phyloP scores from a whole-genome alignment of 2,888 invertebrate species.

The Cryptocephalus moraei region DNA sequence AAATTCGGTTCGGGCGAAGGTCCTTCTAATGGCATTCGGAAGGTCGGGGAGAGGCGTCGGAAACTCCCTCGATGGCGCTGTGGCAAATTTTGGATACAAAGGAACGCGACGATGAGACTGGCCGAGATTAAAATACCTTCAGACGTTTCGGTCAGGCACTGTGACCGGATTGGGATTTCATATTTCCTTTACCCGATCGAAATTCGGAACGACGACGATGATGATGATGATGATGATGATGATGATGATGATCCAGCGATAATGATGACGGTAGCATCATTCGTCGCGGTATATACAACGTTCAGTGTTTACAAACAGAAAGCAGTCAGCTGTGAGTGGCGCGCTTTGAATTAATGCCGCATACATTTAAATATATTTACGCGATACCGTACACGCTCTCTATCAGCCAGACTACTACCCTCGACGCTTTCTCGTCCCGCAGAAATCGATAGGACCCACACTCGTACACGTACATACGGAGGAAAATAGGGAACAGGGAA shows the following conservation, averaged over 20 bases:
- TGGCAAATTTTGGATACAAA: too few species aligned
- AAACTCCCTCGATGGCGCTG: too few species aligned
- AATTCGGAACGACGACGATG: not conserved
- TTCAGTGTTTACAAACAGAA: conserved; percentile 39
- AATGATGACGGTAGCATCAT: conserved; percentile 9
- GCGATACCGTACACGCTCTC: conserved; percentile 19
- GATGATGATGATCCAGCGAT: conserved; percentile 2
- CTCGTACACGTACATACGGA: too few species aligned
- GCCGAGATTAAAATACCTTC: too few species aligned
- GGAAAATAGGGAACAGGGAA: too few species aligned
- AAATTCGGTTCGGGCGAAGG: too few species aligned
- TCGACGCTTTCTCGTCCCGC: conserved; percentile 2
- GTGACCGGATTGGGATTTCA: not conserved
- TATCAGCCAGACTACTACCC: conserved; percentile 12
- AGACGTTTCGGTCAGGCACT: not conserved
- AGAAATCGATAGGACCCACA: conserved; percentile 11
- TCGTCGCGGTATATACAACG: conserved; percentile 13
- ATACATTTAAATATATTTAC: conserved; percentile 43
- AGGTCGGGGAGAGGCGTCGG: too few species aligned
- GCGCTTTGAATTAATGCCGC: conserved; percentile 41
- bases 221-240: not conserved
- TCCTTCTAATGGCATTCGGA: too few species aligned
- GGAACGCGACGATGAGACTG: too few species aligned
- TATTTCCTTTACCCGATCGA: not conserved
- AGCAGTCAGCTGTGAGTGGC: conserved; percentile 41